phyloP scores from a whole-genome alignment of 2,888 invertebrate species.

The Drosophila setosimentum region DNA sequence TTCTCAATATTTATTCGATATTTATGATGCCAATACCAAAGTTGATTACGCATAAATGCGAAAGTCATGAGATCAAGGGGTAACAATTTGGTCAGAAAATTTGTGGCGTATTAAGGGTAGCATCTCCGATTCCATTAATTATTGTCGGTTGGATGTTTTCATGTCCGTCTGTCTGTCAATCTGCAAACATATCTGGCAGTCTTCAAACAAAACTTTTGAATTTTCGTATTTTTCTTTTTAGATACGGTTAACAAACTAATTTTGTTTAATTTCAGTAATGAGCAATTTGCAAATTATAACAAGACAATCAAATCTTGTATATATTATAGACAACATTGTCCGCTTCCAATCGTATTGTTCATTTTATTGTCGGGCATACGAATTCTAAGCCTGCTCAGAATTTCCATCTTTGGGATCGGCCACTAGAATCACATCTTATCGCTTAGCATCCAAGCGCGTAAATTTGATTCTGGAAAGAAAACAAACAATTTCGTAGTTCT shows the following conservation, averaged over 20 bases:
- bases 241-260: too few species aligned
- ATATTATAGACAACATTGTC: neutral
- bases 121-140: neutral
- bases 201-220: neutral
- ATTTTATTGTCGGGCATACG: neutral
- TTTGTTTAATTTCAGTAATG: neutral
- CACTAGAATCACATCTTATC: slow-evolving; percentile 28
- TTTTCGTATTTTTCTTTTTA: neutral
- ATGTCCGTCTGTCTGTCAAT: neutral
- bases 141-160: neutral
- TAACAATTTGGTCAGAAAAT: neutral
- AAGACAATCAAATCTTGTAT: neutral
- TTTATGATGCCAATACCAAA: neutral
- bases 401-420: slow-evolving; percentile 15
- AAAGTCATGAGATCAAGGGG: neutral
- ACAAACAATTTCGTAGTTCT: slow-evolving; percentile 40
- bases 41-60: neutral
- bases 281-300: too few species aligned
- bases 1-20: slow-evolving; percentile 1
- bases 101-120: neutral
- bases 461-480: slow-evolving; percentile 28
- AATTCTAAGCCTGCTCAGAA: slow-evolving; percentile 11
- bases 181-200: neutral
- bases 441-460: slow-evolving; percentile 40
- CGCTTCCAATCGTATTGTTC: neutral